These are phyloP conservation scores for Pelmatolapia mariae DNA, from an alignment of 2,113 vertebrate species.

Conservation along the genomic window DNA sequence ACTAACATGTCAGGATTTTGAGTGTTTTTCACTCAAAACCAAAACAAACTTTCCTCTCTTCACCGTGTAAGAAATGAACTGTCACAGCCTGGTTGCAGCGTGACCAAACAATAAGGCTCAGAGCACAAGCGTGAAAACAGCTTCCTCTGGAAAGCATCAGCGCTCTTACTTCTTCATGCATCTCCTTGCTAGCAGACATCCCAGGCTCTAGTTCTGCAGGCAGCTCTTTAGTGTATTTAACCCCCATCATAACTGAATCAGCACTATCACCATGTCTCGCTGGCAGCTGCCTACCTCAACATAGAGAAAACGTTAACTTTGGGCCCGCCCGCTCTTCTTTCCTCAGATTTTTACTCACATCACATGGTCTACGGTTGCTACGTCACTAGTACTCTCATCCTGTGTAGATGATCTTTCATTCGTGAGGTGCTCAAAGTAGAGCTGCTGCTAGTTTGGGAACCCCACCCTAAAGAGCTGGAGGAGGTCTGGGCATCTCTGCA, in stretches of 20 bases:
- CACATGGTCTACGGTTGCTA: accelerated
- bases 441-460: not conserved
- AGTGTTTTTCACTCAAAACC: not conserved
- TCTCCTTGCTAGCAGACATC: not conserved
- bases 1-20: not conserved
- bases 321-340: accelerated
- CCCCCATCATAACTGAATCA: not conserved
- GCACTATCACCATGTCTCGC: not conserved
- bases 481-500: not conserved
- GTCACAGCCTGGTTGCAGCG: accelerated
- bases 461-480: not conserved
- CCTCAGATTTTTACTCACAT: not conserved
- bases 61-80: not conserved
- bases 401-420: not conserved
- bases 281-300: not conserved
- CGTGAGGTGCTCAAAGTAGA: not conserved
- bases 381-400: accelerated
- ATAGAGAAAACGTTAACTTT: not conserved
- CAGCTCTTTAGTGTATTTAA: not conserved
- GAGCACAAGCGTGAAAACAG: not conserved
- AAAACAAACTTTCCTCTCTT: not conserved
- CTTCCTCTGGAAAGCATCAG: not conserved
- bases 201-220: not conserved
- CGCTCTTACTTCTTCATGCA: accelerated
- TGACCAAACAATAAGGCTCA: not conserved